These are phyloP conservation scores for Dasyurus viverrinus DNA, from an alignment of 2,113 vertebrate species.

Conservation along the genomic window DNA sequence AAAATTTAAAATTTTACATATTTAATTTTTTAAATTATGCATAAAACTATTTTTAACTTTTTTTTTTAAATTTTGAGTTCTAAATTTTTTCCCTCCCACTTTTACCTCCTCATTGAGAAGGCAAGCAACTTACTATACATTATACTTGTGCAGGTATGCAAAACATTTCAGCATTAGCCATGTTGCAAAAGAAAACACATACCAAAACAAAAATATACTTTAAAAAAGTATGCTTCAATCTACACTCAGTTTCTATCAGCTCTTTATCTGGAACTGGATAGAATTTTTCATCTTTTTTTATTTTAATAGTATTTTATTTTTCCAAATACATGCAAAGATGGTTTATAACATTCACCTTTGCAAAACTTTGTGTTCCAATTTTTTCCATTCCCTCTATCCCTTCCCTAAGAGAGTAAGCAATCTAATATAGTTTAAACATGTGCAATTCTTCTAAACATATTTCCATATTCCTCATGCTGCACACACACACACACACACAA, in stretches of 20 bases:
- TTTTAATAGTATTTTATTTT: too few species aligned
- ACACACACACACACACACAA: too few species aligned
- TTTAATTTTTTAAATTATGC: not conserved
- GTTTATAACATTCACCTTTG: too few species aligned
- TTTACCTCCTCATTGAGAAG: not conserved
- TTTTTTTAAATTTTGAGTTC: not conserved
- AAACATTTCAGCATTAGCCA: not conserved
- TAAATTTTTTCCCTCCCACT: not conserved
- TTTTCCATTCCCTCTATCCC: too few species aligned
- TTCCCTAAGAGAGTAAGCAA: too few species aligned
- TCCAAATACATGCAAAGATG: too few species aligned
- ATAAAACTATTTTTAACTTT: not conserved
- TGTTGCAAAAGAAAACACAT: not conserved
- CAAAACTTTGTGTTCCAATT: too few species aligned
- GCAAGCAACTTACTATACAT: not conserved
- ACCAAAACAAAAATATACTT: not conserved
- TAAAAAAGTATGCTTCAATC: too few species aligned
- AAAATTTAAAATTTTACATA: not conserved
- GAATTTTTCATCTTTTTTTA: not conserved
- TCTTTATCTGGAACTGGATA: not conserved
- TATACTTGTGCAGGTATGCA: not conserved
- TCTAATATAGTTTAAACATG: too few species aligned
- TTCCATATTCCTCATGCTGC: too few species aligned
- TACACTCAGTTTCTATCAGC: not conserved
- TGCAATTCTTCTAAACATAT: too few species aligned